Percentiles rank a stretch among this genome's conserved stretches.
These are phyloP conservation scores for Sycophila sp. DNA, from an alignment of 1,140 invertebrate genomes.

Conservation along the genomic window DNA sequence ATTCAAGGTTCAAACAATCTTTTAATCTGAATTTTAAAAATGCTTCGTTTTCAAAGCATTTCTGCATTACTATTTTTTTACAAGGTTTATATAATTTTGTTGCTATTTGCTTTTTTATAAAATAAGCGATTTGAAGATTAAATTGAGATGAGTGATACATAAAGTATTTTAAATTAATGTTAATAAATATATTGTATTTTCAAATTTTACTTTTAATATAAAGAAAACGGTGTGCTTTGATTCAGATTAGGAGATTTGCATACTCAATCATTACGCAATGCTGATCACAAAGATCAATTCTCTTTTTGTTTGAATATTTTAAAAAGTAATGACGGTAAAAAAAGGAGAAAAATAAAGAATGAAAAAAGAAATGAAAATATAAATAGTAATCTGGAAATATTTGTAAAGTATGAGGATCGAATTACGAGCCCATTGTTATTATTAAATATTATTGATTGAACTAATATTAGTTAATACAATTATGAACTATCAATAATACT, in stretches of 20 bases:
- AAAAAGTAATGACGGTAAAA: constrained; percentile 34
- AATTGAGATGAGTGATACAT: no score
- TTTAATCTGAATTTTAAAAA: constrained; percentile 20
- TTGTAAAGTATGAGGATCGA: constrained; percentile 40
- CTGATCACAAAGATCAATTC: constrained; percentile 30
- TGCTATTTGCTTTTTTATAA: no score
- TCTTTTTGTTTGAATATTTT: constrained; percentile 32
- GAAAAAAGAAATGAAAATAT: constrained; percentile 36
- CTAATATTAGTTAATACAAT: constrained; percentile 48
- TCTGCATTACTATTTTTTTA: no score
- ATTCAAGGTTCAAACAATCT: constrained; percentile 31
- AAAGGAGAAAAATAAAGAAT: constrained; percentile 24
- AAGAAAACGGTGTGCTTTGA: constrained; percentile 5
- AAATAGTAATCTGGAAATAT: constrained; percentile 40
- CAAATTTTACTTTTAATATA: no score
- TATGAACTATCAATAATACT: constrained; percentile 44
- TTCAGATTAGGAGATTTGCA: constrained; percentile 30
- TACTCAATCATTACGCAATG: constrained; percentile 5
- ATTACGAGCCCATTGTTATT: constrained; percentile 51
- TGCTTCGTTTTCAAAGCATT: constrained; percentile 26
- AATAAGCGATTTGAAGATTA: no score
- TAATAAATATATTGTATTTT: no score
- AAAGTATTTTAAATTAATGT: no score
- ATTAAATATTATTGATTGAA: constrained; percentile 51
- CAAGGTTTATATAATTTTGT: no score